phyloP scores from a whole-genome alignment of 2,888 invertebrate species.

The Agrenia bidenticulata region DNA sequence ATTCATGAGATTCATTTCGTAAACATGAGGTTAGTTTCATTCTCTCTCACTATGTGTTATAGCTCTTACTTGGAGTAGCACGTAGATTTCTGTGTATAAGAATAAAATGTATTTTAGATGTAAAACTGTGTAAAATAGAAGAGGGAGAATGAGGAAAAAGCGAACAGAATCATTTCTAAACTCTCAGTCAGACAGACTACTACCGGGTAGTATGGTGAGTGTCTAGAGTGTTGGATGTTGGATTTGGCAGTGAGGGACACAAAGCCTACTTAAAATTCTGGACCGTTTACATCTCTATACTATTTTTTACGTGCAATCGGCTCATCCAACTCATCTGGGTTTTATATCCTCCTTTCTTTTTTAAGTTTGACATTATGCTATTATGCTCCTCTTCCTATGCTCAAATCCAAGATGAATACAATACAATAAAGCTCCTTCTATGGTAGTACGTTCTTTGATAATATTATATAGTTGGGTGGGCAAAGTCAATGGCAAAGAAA shows the following conservation, averaged over 20 bases:
- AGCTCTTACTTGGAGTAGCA: slow-evolving; percentile 10
- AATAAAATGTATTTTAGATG: slow-evolving; percentile 10
- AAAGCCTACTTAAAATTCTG: slow-evolving; percentile 48
- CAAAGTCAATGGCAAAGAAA: neutral
- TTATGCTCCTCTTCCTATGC: neutral
- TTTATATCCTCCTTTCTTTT: slow-evolving; percentile 14
- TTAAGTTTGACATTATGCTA: slow-evolving; percentile 15
- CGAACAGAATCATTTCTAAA: slow-evolving; percentile 43
- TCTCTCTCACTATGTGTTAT: neutral
- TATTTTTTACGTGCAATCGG: slow-evolving; percentile 41
- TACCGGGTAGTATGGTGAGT: too few relatives aligned
- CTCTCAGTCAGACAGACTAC: neutral
- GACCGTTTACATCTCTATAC: slow-evolving; percentile 35
- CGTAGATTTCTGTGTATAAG: neutral
- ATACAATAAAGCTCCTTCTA: too few relatives aligned
- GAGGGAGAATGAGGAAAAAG: slow-evolving; percentile 18
- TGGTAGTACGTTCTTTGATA: too few relatives aligned
- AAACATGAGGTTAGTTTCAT: slow-evolving; percentile 48
- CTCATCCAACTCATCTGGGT: slow-evolving; percentile 14
- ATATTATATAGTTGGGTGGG: too few relatives aligned
- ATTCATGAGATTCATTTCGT: slow-evolving; percentile 52
- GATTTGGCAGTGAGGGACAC: slow-evolving; percentile 19
- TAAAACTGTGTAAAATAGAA: slow-evolving; percentile 3
- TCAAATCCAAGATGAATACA: neutral
- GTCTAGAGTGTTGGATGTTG: neutral